Evolutionary conservation across 2,888 invertebrate species (phyloP), one percentile per base, ranked within the genome.

Genomic region (Nowickia ferox): DNA sequence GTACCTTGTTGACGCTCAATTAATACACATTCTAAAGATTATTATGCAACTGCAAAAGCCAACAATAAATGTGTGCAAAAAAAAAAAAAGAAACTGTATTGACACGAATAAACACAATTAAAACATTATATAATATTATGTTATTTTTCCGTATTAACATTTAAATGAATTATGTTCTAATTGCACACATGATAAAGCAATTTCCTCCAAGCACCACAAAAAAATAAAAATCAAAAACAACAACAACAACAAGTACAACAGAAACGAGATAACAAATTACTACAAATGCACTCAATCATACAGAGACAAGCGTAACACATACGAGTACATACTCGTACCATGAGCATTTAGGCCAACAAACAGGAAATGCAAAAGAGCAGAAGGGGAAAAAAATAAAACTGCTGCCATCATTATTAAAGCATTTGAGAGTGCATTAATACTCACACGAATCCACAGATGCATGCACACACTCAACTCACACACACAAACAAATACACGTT

Each of bases 81-180:
- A 1, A 11, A 66, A 59, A 57, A n/a, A 11, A 5, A 1, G 4
- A 42, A 51, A 51, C 11, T 13, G 30, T 69, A 75, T 86, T 66
- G 55, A 76, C 71, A 72, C 66, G 77, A 86, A 78, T 71, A 87
- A 81, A 77, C 66, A 80, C 76, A 86, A 84, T 86, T 84, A 86
- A 84, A 84, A 69, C 55, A 79, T 84, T 80, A 74, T 71, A 78
- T 30, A 76, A 74, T 59, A 77, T 77, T 44, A 66, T 81, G 78
- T 82, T 85, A 71, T 78, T 79, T 83, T 79, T 80, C 40, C 61
- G 63, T 57, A 74, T 86, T 86, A 86, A 80, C 61, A 86, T 86
- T 80, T 83, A 84, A 87, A 86, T 87, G 77, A 87, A 84, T 86
- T 86, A 80, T 79, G 19, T 71, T 87, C 78, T 87, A 86, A 87